These are phyloP conservation scores for Octomys mimax DNA, from an alignment of 2,797 vertebrate species.

Conservation along the genomic window DNA sequence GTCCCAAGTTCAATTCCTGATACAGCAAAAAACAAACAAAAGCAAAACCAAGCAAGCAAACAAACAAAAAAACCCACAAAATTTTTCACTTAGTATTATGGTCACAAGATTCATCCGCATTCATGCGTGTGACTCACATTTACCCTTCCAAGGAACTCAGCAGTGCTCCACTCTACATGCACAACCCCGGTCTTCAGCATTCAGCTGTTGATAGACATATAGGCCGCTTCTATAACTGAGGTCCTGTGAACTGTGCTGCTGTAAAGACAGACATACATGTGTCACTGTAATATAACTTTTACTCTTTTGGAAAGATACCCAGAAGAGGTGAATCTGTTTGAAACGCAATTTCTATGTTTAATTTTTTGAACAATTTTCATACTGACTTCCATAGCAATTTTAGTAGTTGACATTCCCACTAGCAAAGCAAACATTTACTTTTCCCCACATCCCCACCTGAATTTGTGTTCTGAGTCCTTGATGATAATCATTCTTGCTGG, in stretches of 20 bases:
- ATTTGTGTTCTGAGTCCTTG: background rate
- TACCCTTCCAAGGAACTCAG: background rate
- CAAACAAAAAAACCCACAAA: no score
- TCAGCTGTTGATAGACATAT: background rate
- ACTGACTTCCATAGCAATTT: background rate
- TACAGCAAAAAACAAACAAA: no score
- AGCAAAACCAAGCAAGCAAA: no score
- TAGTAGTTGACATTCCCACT: background rate
- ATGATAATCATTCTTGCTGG: background rate
- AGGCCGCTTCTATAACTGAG: background rate
- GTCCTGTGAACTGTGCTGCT: background rate
- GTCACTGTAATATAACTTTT: background rate
- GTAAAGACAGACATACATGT: background rate
- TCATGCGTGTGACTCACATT: background rate
- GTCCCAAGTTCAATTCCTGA: no score
- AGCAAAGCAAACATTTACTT: background rate
- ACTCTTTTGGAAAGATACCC: background rate
- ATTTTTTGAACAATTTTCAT: background rate
- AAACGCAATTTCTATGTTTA: background rate
- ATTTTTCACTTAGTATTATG: background rate
- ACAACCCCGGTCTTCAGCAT: background rate
- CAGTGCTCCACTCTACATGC: background rate
- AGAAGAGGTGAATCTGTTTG: background rate
- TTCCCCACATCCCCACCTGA: background rate
- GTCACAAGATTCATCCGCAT: background rate